Evolutionary conservation across 2,888 invertebrate genomes (phyloP).

Genomic region (Sinodicranocentrus sp.): DNA sequence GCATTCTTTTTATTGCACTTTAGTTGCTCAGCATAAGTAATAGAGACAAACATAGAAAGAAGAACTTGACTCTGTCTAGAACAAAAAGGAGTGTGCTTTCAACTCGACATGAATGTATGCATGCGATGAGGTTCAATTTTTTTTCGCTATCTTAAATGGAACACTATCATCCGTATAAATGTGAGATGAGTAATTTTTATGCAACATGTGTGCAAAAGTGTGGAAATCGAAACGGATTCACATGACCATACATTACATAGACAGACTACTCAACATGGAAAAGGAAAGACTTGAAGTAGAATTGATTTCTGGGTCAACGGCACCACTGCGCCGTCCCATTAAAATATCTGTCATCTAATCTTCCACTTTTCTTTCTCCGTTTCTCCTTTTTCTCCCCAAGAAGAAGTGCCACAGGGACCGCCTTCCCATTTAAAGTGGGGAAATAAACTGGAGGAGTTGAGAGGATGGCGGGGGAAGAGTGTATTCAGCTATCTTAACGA

Average conservation of each 20-base stretch:
- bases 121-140: too few relatives aligned
- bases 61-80: conserved; percentile 7
- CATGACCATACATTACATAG: not conserved
- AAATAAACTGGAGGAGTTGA: conserved; percentile 19
- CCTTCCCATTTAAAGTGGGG: conserved; percentile 29
- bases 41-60: not conserved
- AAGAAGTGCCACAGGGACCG: conserved; percentile 31
- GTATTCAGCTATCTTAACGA: conserved; percentile 43
- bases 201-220: conserved; percentile 28
- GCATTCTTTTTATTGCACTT: conserved; percentile 24
- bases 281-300: conserved; percentile 18
- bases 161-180: too few relatives aligned
- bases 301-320: conserved; percentile 54
- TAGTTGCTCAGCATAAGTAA: not conserved
- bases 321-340: conserved; percentile 32
- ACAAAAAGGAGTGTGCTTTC: too few relatives aligned
- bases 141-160: too few relatives aligned
- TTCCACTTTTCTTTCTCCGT: not conserved
- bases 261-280: not conserved
- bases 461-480: not conserved
- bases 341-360: conserved; percentile 43
- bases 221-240: conserved; percentile 10
- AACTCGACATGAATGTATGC: too few relatives aligned
- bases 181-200: conserved; percentile 2
- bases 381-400: not conserved